Evolutionary conservation across 2,797 vertebrate genomes (phyloP), one percentile per base, ranked within the genome.

Genomic region (Cheirogaleus major): DNA sequence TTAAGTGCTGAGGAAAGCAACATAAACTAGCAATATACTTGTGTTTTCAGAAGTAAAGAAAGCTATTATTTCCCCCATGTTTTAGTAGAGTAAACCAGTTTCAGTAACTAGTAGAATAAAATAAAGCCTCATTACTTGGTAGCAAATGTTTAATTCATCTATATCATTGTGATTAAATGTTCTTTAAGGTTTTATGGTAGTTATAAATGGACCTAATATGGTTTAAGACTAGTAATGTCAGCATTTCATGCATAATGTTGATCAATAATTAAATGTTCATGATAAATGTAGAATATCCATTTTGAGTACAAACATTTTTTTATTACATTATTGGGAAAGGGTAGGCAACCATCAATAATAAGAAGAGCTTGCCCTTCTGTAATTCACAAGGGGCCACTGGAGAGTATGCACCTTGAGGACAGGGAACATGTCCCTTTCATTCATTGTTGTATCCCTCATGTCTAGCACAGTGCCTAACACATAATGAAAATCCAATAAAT

Each of bases 221-320:
- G 89, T 76, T 89, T 87, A 95, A 55, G 30, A 92, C 63, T 89
- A 83, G 78, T 57, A 83, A 86, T 92, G 13, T 89, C 91, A 75
- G 20, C 30, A 87, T 86, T 95, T 93, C 43, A 81, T 27, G 97
- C 91, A 89, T 72, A 79, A 95, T 95, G 92, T 43, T 89, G 72
- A 91, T 88, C 25, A 85, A 90, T 95, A 84, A 91, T 97, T 89
- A 95, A 91, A 89, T 87, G 52, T 43, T 95, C 45, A 61, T 89
- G 67, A 73, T 94, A 96, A 90, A 63, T 72, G 67, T 59, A 70
- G 12, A 76, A 8, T 93, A 93, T 82, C 63, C 30, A 81, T 93
- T 92, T 93, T 67, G 25, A 92, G 35, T 27, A 69, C 35, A 96
- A 72, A 86, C 84, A 45, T 59, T 91, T 82, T 94, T 94, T 81